Conservation (phyloP, 1,140 invertebrate genomes). For the Spodoptera litura region DNA sequence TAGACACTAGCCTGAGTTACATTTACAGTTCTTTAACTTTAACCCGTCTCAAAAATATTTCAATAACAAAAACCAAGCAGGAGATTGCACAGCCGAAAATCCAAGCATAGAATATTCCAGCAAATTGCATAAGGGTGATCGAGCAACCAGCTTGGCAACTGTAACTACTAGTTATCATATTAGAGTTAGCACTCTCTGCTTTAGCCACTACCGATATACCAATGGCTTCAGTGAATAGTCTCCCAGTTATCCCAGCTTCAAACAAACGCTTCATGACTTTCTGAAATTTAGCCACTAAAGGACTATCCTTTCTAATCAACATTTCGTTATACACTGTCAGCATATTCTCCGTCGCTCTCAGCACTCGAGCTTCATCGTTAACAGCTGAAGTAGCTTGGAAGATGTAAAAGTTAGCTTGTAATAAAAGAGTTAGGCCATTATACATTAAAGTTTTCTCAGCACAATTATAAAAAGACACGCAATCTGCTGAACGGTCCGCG, state of each 20-base stretch:
- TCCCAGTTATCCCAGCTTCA: slow-evolving; percentile 73
- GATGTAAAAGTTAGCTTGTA: slow-evolving; percentile 56
- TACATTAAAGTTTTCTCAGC: slow-evolving; percentile 55
- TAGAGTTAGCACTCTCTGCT: slow-evolving; percentile 62
- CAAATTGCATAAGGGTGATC: slow-evolving; percentile 62
- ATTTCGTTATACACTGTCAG: slow-evolving; percentile 75
- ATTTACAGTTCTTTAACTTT: not conserved
- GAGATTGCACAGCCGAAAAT: slow-evolving; percentile 63
- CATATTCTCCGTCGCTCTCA: slow-evolving; percentile 63
- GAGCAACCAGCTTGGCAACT: slow-evolving; percentile 63
- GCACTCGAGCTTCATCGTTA: slow-evolving; percentile 68
- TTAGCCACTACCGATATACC: slow-evolving; percentile 65
- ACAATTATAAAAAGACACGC: slow-evolving; percentile 65
- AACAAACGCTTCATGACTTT: slow-evolving; percentile 62
- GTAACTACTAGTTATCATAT: slow-evolving; percentile 70
- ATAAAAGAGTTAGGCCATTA: slow-evolving; percentile 65
- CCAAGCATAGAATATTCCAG: slow-evolving; percentile 70
- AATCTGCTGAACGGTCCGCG: slow-evolving; percentile 66
- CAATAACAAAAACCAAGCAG: slow-evolving; percentile 58
- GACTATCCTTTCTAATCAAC: slow-evolving; percentile 67
- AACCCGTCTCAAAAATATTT: slow-evolving; percentile 54
- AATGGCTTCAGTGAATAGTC: slow-evolving; percentile 66
- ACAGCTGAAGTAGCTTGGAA: slow-evolving; percentile 65
- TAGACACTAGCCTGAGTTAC: too few relatives aligned
- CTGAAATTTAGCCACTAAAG: slow-evolving; percentile 53